These are phyloP conservation scores for Periophthalmodon schlosseri DNA, from an alignment of 2,113 vertebrate genomes.

Conservation along the genomic window DNA sequence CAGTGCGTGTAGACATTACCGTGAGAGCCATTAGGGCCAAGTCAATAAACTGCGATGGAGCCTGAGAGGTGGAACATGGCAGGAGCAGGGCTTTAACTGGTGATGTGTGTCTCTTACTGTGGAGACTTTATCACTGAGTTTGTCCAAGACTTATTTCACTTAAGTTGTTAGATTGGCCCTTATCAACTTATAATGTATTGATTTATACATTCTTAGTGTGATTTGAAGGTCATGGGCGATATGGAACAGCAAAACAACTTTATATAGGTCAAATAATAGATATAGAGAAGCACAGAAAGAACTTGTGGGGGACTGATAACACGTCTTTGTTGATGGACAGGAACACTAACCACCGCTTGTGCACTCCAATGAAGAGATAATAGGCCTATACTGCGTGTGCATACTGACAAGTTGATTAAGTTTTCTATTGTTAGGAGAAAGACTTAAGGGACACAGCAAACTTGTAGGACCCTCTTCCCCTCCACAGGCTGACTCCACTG, in stretches of 20 bases:
- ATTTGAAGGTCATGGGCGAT: not conserved
- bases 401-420: not conserved
- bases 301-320: not conserved
- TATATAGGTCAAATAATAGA: not conserved
- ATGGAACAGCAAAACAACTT: not conserved
- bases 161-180: not conserved
- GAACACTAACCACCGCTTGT: not conserved
- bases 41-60: not conserved
- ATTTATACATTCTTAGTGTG: not conserved
- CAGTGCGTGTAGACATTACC: not conserved
- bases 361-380: not conserved
- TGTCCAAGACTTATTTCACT: not conserved
- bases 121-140: not conserved
- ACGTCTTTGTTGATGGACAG: not conserved
- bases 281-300: not conserved
- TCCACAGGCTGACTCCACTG: not conserved
- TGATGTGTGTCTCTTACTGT: not conserved
- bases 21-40: conserved; percentile 1
- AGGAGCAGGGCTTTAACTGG: not conserved
- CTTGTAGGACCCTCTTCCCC: not conserved
- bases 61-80: not conserved
- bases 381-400: not conserved
- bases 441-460: not conserved
- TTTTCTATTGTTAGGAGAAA: not conserved
- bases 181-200: not conserved